phyloP scores from a whole-genome alignment of 2,888 invertebrate genomes.

The Barypeithes pellucidus region DNA sequence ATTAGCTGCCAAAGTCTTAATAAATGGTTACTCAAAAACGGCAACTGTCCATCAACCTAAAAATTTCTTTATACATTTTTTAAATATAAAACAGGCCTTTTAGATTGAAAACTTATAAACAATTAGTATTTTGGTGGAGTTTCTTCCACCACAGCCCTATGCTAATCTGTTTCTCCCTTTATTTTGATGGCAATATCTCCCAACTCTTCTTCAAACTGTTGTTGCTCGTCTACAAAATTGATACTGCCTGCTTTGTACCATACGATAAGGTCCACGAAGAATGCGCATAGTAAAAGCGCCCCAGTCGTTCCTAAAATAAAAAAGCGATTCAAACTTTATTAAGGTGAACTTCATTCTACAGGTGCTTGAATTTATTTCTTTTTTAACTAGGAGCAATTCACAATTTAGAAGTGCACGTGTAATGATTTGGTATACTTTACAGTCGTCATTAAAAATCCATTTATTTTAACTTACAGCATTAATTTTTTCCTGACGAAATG shows the following conservation, averaged over 20 bases:
- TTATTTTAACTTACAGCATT: too few species aligned
- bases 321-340: not conserved
- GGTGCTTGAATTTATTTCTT: too few species aligned
- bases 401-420: too few species aligned
- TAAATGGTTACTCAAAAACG: constrained; percentile 12
- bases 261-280: constrained; percentile 90
- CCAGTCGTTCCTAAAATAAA: constrained; percentile 84
- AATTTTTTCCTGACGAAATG: too few species aligned
- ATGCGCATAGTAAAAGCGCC: constrained; percentile 88
- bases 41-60: constrained; percentile 22
- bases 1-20: constrained; percentile 33
- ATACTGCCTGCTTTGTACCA: constrained; percentile 93
- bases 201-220: constrained; percentile 70
- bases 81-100: constrained; percentile 26
- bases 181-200: constrained; percentile 69
- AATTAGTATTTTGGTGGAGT: constrained; percentile 56
- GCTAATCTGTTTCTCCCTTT: constrained; percentile 64
- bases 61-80: constrained; percentile 33
- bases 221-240: constrained; percentile 77
- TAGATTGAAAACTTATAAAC: not conserved
- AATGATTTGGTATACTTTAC: too few species aligned
- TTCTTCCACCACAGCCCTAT: constrained; percentile 57
- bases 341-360: too few species aligned
- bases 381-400: too few species aligned
- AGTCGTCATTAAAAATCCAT: too few species aligned